These are phyloP conservation scores for Alviniconcha strummeri DNA, from an alignment of 2,888 invertebrate genomes.

Conservation along the genomic window DNA sequence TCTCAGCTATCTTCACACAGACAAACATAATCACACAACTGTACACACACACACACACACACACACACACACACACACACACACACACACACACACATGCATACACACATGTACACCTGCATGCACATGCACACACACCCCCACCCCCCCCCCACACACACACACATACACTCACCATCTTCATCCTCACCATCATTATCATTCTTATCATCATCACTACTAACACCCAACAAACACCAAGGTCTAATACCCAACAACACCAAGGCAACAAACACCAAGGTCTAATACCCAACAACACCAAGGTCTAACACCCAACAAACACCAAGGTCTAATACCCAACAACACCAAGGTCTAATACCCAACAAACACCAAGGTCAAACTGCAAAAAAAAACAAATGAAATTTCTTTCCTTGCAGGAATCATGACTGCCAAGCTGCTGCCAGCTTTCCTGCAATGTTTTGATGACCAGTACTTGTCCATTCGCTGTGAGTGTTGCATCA, in stretches of 20 bases:
- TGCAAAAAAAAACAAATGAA: neutral
- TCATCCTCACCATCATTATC: too few species aligned
- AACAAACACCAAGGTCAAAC: too few species aligned
- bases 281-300: too few species aligned
- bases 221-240: too few species aligned
- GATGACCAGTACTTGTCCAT: conserved; percentile 71
- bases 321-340: too few species aligned
- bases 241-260: too few species aligned
- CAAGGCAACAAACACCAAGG: too few species aligned
- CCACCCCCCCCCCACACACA: neutral
- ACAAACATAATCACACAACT: neutral
- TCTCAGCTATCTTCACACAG: neutral
- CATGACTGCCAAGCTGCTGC: conserved; percentile 73
- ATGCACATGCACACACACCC: neutral
- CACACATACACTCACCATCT: neutral
- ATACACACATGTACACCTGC: neutral
- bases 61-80: neutral
- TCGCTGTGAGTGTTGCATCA: conserved; percentile 69
- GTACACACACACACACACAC: neutral
- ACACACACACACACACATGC: neutral
- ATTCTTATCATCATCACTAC: too few species aligned
- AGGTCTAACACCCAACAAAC: too few species aligned
- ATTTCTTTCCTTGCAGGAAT: conserved; percentile 63
- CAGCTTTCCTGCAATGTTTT: conserved; percentile 71
- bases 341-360: too few species aligned